These are phyloP conservation scores for Arion vulgaris DNA, from an alignment of 1,140 invertebrate genomes.

Conservation along the genomic window DNA sequence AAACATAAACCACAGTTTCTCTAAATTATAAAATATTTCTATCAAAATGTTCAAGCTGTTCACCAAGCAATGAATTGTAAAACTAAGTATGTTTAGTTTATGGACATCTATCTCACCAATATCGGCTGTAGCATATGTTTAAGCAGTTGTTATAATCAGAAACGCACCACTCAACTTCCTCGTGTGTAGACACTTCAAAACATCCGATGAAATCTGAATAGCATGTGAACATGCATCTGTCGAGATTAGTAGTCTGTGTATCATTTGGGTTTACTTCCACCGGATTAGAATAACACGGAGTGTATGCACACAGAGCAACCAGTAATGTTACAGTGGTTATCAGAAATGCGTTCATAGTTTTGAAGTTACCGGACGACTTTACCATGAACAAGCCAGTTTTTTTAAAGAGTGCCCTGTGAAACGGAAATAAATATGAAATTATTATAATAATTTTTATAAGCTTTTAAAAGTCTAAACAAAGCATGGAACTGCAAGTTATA, in stretches of 20 bases:
- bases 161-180: background rate
- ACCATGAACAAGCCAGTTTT: too few relatives aligned
- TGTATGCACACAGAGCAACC: background rate
- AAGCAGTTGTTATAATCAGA: slow-evolving; percentile 7
- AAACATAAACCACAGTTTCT: too few relatives aligned
- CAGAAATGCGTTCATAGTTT: background rate
- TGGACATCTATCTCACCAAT: background rate
- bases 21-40: too few relatives aligned
- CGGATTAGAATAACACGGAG: background rate
- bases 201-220: background rate
- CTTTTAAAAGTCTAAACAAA: too few relatives aligned
- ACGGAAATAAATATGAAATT: too few relatives aligned
- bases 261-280: background rate
- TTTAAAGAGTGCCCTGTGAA: background rate
- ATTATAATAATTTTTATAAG: too few relatives aligned
- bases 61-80: too few relatives aligned
- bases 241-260: background rate
- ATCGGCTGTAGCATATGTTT: background rate
- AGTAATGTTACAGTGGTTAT: background rate
- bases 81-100: too few relatives aligned
- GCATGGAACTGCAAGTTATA: too few relatives aligned
- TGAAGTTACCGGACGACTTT: background rate
- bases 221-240: slow-evolving; percentile 3
- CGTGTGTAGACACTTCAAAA: background rate
- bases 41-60: too few relatives aligned